A percentile compares a stretch with the other conserved stretches of the same genome.
Evolutionary conservation across 64 coral and sea anemone species (phyloP).

Genomic region (Montipora sp.): DNA sequence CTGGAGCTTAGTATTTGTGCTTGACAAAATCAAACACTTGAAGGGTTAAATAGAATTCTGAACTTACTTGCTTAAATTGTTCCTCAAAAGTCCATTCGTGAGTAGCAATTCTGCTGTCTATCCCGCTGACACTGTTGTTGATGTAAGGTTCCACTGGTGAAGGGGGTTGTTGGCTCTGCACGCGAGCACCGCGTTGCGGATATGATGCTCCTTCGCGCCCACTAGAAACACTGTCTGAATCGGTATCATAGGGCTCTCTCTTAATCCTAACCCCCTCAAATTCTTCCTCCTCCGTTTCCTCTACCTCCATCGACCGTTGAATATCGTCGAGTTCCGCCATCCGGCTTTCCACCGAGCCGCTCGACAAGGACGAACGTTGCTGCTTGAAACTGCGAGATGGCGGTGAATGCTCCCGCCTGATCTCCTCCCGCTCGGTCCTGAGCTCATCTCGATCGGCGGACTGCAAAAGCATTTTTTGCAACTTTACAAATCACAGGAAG

Average conservation of each 20-base stretch:
- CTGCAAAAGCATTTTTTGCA: slow-evolving; percentile 57
- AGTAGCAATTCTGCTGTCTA: slow-evolving; percentile 74
- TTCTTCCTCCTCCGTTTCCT: slow-evolving; percentile 86
- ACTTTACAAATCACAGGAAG: slow-evolving; percentile 56
- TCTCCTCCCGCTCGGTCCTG: slow-evolving; percentile 37
- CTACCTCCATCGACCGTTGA: slow-evolving; percentile 96
- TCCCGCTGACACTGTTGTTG: slow-evolving; percentile 71
- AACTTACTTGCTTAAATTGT: slow-evolving; percentile 93
- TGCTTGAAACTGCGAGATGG: slow-evolving; percentile 80
- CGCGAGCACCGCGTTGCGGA: slow-evolving; percentile 60
- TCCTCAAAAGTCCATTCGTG: slow-evolving; percentile 97
- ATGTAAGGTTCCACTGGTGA: slow-evolving; percentile 54
- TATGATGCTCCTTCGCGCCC: slow-evolving; percentile 54
- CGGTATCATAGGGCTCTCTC: slow-evolving; percentile 75
- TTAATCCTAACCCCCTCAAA: slow-evolving; percentile 78
- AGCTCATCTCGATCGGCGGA: slow-evolving; percentile 33
- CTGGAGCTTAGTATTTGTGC: slow-evolving; percentile 21
- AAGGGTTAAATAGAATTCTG: neutral
- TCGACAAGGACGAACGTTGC: slow-evolving; percentile 50
- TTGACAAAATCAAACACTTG: slow-evolving; percentile 39
- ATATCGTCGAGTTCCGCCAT: slow-evolving; percentile 98
- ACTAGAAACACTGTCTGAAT: slow-evolving; percentile 70
- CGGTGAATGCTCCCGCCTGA: slow-evolving; percentile 44
- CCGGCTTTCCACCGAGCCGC: slow-evolving; percentile 84
- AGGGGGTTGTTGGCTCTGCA: slow-evolving; percentile 65